Conservation (phyloP, 2,113 vertebrate genomes). For the Lamprotornis superbus region DNA sequence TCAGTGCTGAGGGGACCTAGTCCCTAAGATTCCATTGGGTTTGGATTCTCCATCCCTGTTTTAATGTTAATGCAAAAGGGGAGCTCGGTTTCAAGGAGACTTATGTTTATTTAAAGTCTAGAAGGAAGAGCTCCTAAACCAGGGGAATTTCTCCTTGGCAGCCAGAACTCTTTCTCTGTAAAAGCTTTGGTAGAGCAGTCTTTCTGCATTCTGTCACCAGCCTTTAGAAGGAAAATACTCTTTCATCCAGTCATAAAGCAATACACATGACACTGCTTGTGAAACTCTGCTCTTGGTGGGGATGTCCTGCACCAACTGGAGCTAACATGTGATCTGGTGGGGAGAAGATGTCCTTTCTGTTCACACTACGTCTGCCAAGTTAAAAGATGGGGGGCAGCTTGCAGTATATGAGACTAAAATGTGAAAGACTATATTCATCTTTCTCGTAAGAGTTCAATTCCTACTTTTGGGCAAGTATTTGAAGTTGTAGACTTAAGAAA, state of each 20-base stretch:
- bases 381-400: background rate
- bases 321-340: background rate
- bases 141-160: background rate
- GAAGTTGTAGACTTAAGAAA: background rate
- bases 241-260: background rate
- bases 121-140: background rate
- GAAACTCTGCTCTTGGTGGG: background rate
- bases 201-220: background rate
- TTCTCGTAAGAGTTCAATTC: background rate
- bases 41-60: background rate
- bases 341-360: background rate
- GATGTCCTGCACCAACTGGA: fast-evolving
- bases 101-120: constrained; percentile 32
- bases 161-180: background rate
- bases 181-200: background rate
- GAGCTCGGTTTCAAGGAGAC: background rate
- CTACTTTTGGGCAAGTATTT: background rate
- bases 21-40: background rate
- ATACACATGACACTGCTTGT: background rate
- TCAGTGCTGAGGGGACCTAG: background rate
- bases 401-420: background rate
- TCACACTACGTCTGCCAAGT: fast-evolving
- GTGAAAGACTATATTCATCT: background rate
- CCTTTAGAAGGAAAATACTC: background rate
- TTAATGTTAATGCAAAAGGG: background rate